Base-by-base conservation (phyloP, 2,888 invertebrate genomes). In the Drosophila infuscata region DNA sequence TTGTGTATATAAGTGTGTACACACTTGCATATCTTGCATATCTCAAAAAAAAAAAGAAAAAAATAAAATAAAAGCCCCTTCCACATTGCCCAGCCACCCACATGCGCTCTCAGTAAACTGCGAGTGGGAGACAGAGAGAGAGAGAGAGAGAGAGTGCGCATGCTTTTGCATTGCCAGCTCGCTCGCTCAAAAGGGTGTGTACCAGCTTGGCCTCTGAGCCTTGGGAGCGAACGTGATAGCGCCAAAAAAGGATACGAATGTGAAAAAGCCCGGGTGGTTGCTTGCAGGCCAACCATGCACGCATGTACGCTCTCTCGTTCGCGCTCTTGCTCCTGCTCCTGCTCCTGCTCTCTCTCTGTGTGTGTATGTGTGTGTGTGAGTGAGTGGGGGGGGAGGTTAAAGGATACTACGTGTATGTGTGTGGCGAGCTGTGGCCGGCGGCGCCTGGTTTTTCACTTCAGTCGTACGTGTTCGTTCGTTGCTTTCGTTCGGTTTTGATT, bases 381-480 rank as follows among this genome's bases (percentile, higher is more conserved):
- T n/a, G 33, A 20, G 9, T 6, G 70, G 30, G 62, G 65, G 52
- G 65, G 65, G 66, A 32, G 52, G 63, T 36, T 68, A 70, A 76
- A 76, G 83, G 83, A 79, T 88, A 81, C 61, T 36, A 41, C 49
- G 51, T 29, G 49, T 35, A 67, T 68, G 77, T 66, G 69, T 4
- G 20, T 29, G 51, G 29, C 67, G 78, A 69, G 61, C 59, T 52
- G 69, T 41, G 30, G 53, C 57, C 73, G 64, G 70, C 77, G 72
- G 73, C 77, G 73, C 74, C 70, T 70, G 65, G 38, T n/a, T 58
- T 81, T 70, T 69, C 67, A 65, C 70, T 75, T 89, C 84, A 91
- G 88, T 91, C 91, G 92, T 91, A 89, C 92, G 92, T 89, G 92
- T 92, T 92, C 92, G 91, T 92, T 92, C 92, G 91, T 92, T 92